Conservation (phyloP, 2,797 vertebrate species). For the Crenuchus spilurus region DNA sequence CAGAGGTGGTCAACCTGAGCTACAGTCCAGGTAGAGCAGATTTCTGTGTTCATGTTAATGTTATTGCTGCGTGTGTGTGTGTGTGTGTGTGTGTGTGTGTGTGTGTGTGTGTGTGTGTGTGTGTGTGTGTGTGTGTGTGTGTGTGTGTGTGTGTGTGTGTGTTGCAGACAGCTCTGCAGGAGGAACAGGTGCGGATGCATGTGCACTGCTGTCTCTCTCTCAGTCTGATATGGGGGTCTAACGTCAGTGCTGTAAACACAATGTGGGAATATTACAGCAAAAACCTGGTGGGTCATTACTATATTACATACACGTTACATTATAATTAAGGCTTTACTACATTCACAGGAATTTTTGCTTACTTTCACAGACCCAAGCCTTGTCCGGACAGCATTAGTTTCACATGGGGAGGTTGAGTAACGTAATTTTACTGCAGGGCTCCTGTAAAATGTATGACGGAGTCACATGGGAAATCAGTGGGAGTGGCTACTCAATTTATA, state of each 20-base stretch:
- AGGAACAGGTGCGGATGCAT: slow-evolving; percentile 92
- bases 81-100: slow-evolving; percentile 7
- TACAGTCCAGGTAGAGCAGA: background rate
- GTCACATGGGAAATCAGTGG: no score
- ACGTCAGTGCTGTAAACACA: slow-evolving; percentile 79
- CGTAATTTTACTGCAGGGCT: no score
- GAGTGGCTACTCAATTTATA: no score
- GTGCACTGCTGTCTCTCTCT: slow-evolving; percentile 92
- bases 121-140: slow-evolving; percentile 29
- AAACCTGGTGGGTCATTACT: slow-evolving; percentile 83
- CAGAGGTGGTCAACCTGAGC: no score
- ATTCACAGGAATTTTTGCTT: no score
- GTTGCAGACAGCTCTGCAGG: slow-evolving; percentile 75
- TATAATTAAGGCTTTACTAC: no score
- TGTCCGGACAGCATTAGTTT: no score
- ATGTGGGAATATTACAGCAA: slow-evolving; percentile 97
- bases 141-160: slow-evolving; percentile 23
- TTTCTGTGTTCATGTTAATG: no score
- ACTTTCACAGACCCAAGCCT: no score
- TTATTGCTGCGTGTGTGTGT: background rate
- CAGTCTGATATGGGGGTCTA: slow-evolving; percentile 87
- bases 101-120: slow-evolving; percentile 20
- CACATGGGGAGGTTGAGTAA: no score
- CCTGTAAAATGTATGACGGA: no score
- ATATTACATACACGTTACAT: no score